A percentile compares a stretch with the other conserved stretches of the same genome.
Conservation (phyloP, 2,888 invertebrate species). For the Pristionchus mayeri region DNA sequence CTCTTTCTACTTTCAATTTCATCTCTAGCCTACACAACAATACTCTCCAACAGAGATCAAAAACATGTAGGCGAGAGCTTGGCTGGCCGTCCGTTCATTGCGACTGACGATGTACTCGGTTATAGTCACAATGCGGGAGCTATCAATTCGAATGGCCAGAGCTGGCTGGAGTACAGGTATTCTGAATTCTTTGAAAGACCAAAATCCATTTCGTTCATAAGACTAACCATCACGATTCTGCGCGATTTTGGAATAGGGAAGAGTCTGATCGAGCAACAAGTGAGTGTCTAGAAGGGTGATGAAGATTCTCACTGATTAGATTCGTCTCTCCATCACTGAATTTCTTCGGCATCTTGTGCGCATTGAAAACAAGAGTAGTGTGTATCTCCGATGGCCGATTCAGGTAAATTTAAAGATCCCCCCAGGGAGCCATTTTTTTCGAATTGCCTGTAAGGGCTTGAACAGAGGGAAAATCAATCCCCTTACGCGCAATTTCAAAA, state of each 20-base stretch:
- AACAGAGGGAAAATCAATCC: no score
- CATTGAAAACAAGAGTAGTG: neutral
- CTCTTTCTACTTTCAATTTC: no score
- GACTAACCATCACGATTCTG: neutral
- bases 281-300: neutral
- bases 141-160: conserved; percentile 26
- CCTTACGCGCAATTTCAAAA: no score
- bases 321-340: neutral
- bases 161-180: conserved; percentile 18
- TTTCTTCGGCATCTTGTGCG: neutral
- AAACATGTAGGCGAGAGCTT: neutral
- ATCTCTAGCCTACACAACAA: no score
- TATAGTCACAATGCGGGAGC: neutral
- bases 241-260: conserved; percentile 15
- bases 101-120: neutral
- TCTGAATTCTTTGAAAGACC: neutral
- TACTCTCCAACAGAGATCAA: no score
- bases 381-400: conserved; percentile 16
- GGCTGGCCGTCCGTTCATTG: neutral
- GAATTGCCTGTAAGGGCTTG: no score
- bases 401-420: no score
- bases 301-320: neutral
- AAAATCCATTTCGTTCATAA: neutral
- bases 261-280: neutral
- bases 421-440: no score